A percentile compares a stretch with the other conserved stretches of the same genome.
These are phyloP conservation scores for Stenodera caucasica DNA, from an alignment of 2,888 invertebrate genomes.

Conservation along the genomic window DNA sequence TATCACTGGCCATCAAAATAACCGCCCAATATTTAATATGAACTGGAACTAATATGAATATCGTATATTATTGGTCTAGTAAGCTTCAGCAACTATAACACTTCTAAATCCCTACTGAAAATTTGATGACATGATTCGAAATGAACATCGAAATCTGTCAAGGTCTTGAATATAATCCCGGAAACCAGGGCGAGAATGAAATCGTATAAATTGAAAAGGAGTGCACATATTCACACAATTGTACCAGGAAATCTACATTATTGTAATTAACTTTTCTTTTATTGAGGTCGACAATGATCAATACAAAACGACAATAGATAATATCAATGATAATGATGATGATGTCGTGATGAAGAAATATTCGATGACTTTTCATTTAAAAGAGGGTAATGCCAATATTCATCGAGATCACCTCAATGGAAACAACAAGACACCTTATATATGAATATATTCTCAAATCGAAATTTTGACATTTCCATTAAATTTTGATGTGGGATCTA, in stretches of 20 bases:
- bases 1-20: too few species aligned
- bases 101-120: background rate
- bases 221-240: background rate
- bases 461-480: background rate
- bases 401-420: background rate
- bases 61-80: background rate
- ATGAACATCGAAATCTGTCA: background rate
- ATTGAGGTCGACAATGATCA: background rate
- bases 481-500: background rate
- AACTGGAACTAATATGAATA: background rate
- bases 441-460: background rate
- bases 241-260: background rate
- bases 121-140: background rate
- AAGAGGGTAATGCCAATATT: background rate
- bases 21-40: background rate
- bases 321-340: background rate
- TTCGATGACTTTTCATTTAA: background rate
- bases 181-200: background rate
- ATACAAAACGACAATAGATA: background rate
- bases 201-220: background rate
- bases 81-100: background rate
- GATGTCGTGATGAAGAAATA: background rate
- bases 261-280: background rate
- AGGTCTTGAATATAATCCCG: background rate
- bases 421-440: background rate